These are phyloP conservation scores for Micromys minutus DNA, from an alignment of 2,113 vertebrate species.

Conservation along the genomic window DNA sequence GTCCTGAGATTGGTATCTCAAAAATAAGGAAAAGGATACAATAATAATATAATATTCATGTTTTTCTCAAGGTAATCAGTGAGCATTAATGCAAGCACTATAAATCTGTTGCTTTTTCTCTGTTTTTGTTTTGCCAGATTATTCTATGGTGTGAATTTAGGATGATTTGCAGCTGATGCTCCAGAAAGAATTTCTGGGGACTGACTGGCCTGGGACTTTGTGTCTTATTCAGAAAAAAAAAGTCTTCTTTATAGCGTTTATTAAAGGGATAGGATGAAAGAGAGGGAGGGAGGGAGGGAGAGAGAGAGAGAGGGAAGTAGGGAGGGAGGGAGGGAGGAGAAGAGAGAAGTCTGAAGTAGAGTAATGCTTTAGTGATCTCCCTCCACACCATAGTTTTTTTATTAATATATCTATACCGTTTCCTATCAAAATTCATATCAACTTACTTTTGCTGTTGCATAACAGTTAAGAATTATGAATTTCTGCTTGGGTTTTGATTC, in stretches of 20 bases:
- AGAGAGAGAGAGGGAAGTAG: rapidly evolving
- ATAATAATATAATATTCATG: not conserved
- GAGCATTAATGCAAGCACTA: not conserved
- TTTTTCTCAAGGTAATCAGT: not conserved
- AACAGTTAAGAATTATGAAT: too few relatives aligned
- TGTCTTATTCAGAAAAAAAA: not conserved
- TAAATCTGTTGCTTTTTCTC: not conserved
- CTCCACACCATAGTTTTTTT: too few relatives aligned
- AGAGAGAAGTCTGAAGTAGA: too few relatives aligned
- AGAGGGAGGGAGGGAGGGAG: too few relatives aligned
- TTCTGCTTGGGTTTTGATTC: too few relatives aligned
- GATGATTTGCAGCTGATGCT: not conserved
- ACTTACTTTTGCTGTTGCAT: too few relatives aligned
- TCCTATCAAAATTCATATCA: too few relatives aligned
- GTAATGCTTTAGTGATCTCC: too few relatives aligned
- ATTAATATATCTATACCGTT: too few relatives aligned
- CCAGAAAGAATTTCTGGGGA: not conserved
- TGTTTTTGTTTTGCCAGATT: not conserved
- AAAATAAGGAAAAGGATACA: not conserved
- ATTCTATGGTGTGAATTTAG: not conserved
- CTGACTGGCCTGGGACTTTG: not conserved
- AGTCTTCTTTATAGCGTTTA: not conserved
- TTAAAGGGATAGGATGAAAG: not conserved
- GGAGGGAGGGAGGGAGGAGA: too few relatives aligned
- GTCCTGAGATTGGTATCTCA: not conserved